Conservation (phyloP, 2,888 invertebrate species). For the Zaprionus obscuricornis region DNA sequence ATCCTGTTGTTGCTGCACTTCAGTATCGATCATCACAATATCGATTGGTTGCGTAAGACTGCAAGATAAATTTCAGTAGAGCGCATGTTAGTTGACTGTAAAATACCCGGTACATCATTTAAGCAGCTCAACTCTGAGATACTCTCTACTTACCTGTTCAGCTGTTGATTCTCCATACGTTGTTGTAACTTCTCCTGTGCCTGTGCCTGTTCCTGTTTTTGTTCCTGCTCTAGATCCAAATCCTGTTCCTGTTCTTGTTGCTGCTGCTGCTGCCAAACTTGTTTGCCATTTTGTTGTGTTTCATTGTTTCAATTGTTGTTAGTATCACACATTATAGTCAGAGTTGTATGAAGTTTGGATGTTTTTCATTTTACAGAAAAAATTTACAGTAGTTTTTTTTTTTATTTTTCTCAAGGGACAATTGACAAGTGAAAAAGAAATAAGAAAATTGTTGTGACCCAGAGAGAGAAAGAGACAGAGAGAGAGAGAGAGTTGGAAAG, state of each 20-base stretch:
- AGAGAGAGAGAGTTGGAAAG: neutral
- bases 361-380: no score
- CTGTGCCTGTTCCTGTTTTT: no score
- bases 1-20: no score
- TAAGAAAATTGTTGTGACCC: no score
- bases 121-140: neutral
- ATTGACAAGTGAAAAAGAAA: neutral
- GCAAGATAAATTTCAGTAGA: neutral
- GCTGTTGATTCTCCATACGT: neutral
- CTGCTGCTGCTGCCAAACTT: constrained; percentile 93
- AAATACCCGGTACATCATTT: no score
- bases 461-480: neutral
- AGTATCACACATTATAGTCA: constrained; percentile 1
- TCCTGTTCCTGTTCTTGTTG: constrained; percentile 84
- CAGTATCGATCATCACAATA: constrained; percentile 83
- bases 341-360: no score
- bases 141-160: constrained; percentile 26
- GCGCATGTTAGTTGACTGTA: no score
- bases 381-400: no score
- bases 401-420: no score
- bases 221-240: neutral
- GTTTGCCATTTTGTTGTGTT: constrained; percentile 26
- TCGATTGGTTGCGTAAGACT: constrained; percentile 66
- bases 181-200: no score
- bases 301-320: constrained; percentile 29